Evolutionary conservation across 2,888 invertebrate species (phyloP).

Genomic region (Oscheius sp.): DNA sequence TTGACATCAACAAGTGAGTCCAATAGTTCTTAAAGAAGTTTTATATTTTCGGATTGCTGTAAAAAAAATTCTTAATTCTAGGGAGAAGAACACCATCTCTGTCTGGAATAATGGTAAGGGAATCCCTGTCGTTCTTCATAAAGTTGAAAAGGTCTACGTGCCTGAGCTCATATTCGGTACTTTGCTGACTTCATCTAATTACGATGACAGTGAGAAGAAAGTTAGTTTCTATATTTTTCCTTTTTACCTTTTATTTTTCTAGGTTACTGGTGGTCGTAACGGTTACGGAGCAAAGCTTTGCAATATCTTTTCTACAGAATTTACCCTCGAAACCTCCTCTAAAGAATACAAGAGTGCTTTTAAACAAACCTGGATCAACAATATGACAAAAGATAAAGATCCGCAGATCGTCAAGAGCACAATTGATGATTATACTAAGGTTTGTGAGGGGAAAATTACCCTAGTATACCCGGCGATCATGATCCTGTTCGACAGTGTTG

Average conservation of each 20-base stretch:
- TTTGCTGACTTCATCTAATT: conserved; percentile 95
- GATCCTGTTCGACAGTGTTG: no score
- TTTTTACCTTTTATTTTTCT: background rate
- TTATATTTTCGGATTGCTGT: no score
- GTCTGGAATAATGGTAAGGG: conserved; percentile 97
- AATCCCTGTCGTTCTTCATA: conserved; percentile 95
- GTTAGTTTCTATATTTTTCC: conserved; percentile 70
- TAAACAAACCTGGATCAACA: conserved; percentile 93
- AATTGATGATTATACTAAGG: conserved; percentile 82
- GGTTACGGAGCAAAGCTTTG: conserved; percentile 99
- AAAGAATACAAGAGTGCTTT: conserved; percentile 85
- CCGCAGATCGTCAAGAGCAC: conserved; percentile 77
- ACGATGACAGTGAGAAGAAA: conserved; percentile 96
- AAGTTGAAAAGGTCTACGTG: conserved; percentile 88
- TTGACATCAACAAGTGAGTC: conserved; percentile 78
- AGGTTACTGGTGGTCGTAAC: conserved; percentile 82
- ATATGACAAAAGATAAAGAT: conserved; percentile 90
- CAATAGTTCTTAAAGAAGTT: background rate
- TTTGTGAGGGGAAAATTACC: no score
- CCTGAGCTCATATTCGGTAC: conserved; percentile 99
- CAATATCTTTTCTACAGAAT: conserved; percentile 96
- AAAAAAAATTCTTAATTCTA: conserved; percentile 70
- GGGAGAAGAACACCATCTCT: conserved; percentile 86
- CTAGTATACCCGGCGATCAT: no score
- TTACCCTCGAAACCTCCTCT: conserved; percentile 91